These are phyloP conservation scores for Sebastes minor DNA, from an alignment of 2,797 vertebrate genomes.

Conservation along the genomic window DNA sequence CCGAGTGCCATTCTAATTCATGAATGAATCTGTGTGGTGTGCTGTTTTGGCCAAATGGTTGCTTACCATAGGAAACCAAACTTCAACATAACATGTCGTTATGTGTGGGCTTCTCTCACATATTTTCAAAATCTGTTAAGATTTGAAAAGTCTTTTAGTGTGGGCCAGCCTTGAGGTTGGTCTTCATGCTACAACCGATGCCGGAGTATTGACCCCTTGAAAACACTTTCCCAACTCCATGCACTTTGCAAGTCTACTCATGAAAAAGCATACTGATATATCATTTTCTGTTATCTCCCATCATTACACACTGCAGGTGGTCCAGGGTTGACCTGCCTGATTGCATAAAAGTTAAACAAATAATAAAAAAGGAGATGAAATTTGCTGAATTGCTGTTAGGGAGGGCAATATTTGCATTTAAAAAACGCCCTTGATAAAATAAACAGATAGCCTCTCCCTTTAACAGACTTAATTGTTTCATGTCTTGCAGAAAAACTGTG, in stretches of 20 bases:
- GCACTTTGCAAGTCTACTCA: too few species aligned
- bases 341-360: conserved; percentile 14
- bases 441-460: neutral
- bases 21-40: too few species aligned
- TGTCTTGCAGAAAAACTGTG: neutral
- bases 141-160: too few species aligned
- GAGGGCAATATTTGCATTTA: conserved; percentile 8
- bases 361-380: neutral
- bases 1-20: too few species aligned
- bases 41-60: too few species aligned
- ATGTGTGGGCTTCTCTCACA: neutral
- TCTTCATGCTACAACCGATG: neutral
- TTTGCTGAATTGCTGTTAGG: neutral
- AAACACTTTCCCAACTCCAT: too few species aligned
- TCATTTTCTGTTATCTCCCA: neutral
- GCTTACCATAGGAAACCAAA: too few species aligned
- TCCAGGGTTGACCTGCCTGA: neutral
- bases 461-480: neutral
- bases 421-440: conserved; percentile 12
- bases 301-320: neutral
- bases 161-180: neutral
- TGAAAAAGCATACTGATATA: neutral
- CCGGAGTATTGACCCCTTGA: neutral
- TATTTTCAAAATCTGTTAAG: too few species aligned
- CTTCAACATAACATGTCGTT: too few species aligned